Evolutionary conservation across 1,140 invertebrate genomes (phyloP), one percentile per base, ranked within the genome.

Genomic region (Notospermus geniculatus): DNA sequence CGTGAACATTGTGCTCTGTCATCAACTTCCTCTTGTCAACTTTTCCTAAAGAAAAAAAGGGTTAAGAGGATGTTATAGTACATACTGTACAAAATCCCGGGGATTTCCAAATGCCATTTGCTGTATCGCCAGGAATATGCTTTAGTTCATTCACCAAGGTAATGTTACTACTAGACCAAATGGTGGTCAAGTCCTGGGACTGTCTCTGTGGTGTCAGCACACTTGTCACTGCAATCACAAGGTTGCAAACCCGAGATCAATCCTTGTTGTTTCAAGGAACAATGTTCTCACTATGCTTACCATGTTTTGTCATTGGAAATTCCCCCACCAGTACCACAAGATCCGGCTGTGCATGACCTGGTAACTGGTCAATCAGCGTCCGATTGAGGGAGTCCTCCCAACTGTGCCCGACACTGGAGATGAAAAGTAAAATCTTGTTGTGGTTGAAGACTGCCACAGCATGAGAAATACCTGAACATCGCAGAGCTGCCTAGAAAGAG

Each of bases 241-340:
- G n/a, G n/a, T n/a, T n/a, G n/a, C n/a, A n/a, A n/a, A n/a, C n/a
- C n/a, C n/a, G n/a, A n/a, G n/a, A n/a, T n/a, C n/a, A n/a, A n/a
- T n/a, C n/a, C n/a, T n/a, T n/a, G n/a, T n/a, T n/a, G n/a, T n/a
- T n/a, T n/a, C n/a, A n/a, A n/a, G n/a, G n/a, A n/a, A n/a, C n/a
- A n/a, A n/a, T n/a, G n/a, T n/a, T n/a, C n/a, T n/a, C n/a, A n/a
- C n/a, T n/a, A n/a, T n/a, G n/a, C 64, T 55, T 87, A 68, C 87
- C 87, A 84, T 88, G 86, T 62, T 70, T 64, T 59, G 83, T 86
- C 25, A 85, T 75, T 25, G 87, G 87, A 52, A 88, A 75, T 32
- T 76, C 73, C 23, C 83, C 66, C 17, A 86, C 70, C 63, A 80
- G 67, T 25, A 85, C 70, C 45, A 88, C 75, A 72, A 76, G 78